Evolutionary conservation across 2,888 invertebrate species (phyloP).

Genomic region (Fabriciana adippe): DNA sequence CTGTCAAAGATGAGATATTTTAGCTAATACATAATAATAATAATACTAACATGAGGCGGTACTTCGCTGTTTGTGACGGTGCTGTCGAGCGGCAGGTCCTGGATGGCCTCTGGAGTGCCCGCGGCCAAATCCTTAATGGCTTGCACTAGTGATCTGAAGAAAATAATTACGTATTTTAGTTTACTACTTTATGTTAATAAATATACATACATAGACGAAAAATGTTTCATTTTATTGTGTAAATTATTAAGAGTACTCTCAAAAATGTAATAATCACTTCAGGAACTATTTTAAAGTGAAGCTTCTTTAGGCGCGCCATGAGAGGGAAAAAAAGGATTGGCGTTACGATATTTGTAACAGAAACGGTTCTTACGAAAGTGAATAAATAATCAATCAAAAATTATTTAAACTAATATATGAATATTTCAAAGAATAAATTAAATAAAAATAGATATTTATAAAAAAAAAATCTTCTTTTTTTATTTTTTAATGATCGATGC

Average conservation of each 20-base stretch:
- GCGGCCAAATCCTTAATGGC: constrained; percentile 66
- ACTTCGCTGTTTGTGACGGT: constrained; percentile 54
- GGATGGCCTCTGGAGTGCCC: constrained; percentile 60
- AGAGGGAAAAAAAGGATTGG: no score
- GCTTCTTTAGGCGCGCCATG: no score
- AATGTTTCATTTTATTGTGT: background rate
- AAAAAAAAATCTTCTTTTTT: no score
- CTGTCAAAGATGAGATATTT: no score
- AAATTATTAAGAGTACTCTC: background rate
- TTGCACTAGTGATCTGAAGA: constrained; percentile 60
- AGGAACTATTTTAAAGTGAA: no score
- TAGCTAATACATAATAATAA: background rate
- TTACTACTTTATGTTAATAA: background rate
- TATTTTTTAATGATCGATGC: no score
- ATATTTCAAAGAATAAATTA: no score
- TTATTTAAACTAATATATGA: no score
- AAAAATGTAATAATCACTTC: background rate
- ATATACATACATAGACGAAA: background rate
- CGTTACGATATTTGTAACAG: no score
- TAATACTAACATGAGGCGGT: constrained; percentile 67
- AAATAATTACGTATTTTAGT: background rate
- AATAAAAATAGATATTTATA: no score
- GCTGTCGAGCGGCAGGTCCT: constrained; percentile 68
- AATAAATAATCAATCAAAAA: no score
- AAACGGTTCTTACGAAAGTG: no score